Percentiles rank a stretch among this genome's conserved stretches.
Evolutionary conservation across 2,888 invertebrate species (phyloP).

Genomic region (Zhuqinia jingwanae): DNA sequence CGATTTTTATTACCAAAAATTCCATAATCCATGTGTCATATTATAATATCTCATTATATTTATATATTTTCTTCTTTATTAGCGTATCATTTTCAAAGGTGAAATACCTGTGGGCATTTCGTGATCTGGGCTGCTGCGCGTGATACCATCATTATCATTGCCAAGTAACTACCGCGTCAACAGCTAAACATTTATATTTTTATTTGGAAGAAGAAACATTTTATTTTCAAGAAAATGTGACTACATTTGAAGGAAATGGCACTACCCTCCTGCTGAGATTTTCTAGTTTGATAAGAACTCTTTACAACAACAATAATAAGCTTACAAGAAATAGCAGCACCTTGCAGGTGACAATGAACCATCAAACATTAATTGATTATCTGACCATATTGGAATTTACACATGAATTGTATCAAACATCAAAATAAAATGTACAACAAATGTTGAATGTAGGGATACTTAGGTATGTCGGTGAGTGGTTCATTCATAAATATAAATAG

Average conservation of each 20-base stretch:
- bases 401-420: background rate
- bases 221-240: slow-evolving; percentile 17
- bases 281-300: slow-evolving; percentile 19
- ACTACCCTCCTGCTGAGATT: slow-evolving; percentile 29
- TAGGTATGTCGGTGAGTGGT: background rate
- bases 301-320: background rate
- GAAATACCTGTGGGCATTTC: background rate
- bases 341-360: slow-evolving; percentile 25
- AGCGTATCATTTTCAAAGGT: background rate
- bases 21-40: no score
- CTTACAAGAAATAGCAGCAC: no score
- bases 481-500: background rate
- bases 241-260: no score
- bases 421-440: background rate
- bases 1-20: background rate
- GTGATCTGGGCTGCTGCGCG: background rate
- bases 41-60: background rate
- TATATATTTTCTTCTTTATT: background rate
- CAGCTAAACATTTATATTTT: background rate
- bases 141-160: background rate
- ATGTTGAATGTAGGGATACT: no score
- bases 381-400: background rate
- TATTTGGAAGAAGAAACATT: background rate
- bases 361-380: background rate
- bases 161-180: background rate